Evolutionary conservation across 2,113 vertebrate species (phyloP).

Genomic region (Melanerpes formicivorus): DNA sequence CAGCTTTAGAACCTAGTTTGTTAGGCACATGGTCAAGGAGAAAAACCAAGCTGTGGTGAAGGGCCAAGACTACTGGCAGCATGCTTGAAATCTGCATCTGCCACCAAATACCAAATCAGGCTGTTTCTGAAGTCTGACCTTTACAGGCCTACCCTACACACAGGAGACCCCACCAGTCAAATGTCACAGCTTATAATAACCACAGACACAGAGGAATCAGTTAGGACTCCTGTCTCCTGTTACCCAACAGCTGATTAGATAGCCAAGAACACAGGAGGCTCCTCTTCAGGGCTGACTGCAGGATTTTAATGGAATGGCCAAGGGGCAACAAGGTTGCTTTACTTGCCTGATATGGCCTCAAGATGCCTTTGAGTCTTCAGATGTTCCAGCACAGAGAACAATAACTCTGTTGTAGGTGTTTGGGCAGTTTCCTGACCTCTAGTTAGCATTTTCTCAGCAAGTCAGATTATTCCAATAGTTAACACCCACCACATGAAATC

Average conservation of each 20-base stretch:
- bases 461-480: not conserved
- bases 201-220: not conserved
- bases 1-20: not conserved
- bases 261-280: not conserved
- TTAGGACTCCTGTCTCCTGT: constrained; percentile 36
- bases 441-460: not conserved
- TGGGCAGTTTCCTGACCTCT: not conserved
- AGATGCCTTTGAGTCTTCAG: not conserved
- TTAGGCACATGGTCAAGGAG: not conserved
- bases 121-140: constrained; percentile 53
- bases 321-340: not conserved
- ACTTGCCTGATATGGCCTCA: not conserved
- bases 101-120: not conserved
- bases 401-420: not conserved
- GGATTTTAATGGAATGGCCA: not conserved
- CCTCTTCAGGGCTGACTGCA: not conserved
- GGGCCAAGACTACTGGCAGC: not conserved
- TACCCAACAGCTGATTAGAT: constrained; percentile 51
- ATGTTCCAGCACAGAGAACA: not conserved
- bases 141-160: constrained; percentile 22
- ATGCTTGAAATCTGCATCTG: not conserved
- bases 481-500: not conserved
- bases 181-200: constrained; percentile 77
- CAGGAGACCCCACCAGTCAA: constrained; percentile 32
- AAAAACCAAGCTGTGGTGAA: not conserved